Evolutionary conservation across 2,888 invertebrate genomes (phyloP).

Genomic region (Aleiodes leptofemur): DNA sequence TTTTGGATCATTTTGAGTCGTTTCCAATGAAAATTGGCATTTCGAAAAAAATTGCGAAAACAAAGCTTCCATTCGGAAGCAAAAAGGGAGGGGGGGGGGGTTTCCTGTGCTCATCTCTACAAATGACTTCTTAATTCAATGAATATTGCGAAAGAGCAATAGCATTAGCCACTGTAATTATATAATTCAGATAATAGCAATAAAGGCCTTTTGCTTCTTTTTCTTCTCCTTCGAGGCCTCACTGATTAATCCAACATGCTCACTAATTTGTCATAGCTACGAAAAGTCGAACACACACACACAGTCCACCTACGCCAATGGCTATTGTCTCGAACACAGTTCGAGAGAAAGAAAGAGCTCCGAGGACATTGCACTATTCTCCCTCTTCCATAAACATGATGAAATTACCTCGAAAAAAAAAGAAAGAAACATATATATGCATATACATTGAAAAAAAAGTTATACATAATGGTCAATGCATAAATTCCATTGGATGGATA

Average conservation of each 20-base stretch:
- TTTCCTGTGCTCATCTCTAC: too few species aligned
- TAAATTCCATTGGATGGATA: constrained; percentile 36
- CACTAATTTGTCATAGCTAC: constrained; percentile 55
- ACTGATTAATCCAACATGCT: constrained; percentile 15
- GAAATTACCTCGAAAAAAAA: constrained; percentile 29
- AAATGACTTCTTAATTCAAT: too few species aligned
- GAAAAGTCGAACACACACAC: constrained; percentile 45
- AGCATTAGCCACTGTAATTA: constrained; percentile 6
- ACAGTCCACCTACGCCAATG: constrained; percentile 54
- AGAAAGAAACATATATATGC: constrained; percentile 16
- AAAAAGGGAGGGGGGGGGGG: too few species aligned
- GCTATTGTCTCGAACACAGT: constrained; percentile 50
- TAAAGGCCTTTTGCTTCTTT: not conserved
- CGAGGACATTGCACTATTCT: constrained; percentile 52
- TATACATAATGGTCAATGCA: constrained; percentile 42
- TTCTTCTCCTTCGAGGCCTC: not conserved
- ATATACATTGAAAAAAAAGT: too few species aligned
- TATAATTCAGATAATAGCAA: constrained; percentile 4
- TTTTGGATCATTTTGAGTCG: too few species aligned
- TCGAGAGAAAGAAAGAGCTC: constrained; percentile 12
- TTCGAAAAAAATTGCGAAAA: too few species aligned
- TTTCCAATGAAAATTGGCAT: too few species aligned
- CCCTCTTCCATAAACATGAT: constrained; percentile 30
- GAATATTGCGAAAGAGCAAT: too few species aligned
- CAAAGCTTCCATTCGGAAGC: too few species aligned